Percentiles rank a stretch among this genome's conserved stretches.
Evolutionary conservation across 2,113 vertebrate species (phyloP).

Genomic region (Rhinolophus sinicus): DNA sequence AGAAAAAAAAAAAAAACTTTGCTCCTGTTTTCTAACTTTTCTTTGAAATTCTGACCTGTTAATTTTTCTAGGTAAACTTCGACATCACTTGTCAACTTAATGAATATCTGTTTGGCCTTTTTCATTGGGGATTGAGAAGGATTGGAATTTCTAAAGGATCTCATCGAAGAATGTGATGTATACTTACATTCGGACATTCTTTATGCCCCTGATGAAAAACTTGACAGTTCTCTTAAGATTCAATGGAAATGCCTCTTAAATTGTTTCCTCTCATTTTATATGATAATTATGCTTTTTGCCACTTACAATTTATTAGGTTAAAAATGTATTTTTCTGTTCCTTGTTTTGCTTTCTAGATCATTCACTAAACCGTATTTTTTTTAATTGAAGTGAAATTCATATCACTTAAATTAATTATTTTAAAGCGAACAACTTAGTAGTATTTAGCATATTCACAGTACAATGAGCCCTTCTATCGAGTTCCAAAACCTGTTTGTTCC

Average conservation of each 20-base stretch:
- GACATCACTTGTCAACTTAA: neutral
- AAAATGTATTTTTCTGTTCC: neutral
- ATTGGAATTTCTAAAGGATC: neutral
- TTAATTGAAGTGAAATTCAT: neutral
- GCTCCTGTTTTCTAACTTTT: neutral
- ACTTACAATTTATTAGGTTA: neutral
- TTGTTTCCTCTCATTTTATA: neutral
- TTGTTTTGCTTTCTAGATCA: slow-evolving; percentile 13
- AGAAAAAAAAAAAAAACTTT: neutral
- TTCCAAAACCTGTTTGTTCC: neutral
- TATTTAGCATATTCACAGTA: neutral
- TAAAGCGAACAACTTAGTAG: neutral
- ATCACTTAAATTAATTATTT: neutral
- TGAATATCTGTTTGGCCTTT: neutral
- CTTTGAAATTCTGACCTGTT: neutral
- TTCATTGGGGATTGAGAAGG: neutral
- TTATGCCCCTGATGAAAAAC: neutral
- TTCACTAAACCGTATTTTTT: neutral
- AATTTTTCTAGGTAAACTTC: neutral
- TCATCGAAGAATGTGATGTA: neutral
- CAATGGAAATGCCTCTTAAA: neutral
- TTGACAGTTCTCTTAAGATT: neutral
- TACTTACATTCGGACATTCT: neutral
- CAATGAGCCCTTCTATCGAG: neutral
- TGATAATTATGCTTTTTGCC: neutral